Conservation (phyloP, 2,888 invertebrate genomes). For the Nephrotoma appendiculata region DNA sequence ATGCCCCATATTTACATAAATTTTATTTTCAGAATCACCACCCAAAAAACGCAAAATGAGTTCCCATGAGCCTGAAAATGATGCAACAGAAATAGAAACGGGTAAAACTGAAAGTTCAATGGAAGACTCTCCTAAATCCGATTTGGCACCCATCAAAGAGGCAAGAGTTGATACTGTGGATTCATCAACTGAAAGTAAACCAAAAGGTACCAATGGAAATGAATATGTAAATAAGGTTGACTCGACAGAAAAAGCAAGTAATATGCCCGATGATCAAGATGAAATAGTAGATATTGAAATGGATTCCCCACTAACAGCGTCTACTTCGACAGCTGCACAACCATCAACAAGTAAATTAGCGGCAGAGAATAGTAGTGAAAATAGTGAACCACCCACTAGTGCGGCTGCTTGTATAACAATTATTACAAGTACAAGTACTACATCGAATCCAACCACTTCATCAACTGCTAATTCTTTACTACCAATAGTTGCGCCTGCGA, state of each 20-base stretch:
- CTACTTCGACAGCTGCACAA: neutral
- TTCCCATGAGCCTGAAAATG: neutral
- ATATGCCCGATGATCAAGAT: neutral
- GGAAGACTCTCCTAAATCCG: neutral
- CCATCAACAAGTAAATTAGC: neutral
- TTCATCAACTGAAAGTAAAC: neutral
- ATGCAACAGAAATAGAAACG: neutral
- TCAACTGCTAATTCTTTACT: neutral
- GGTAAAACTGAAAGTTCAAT: neutral
- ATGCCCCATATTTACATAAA: neutral
- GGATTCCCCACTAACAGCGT: neutral
- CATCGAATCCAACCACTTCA: neutral
- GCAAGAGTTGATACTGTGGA: neutral
- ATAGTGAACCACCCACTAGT: neutral
- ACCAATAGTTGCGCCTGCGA: neutral
- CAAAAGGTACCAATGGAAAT: neutral
- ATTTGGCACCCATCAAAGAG: neutral
- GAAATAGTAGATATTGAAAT: slow-evolving; percentile 3
- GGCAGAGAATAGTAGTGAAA: neutral
- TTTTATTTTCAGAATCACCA: slow-evolving; percentile 9
- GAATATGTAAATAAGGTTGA: neutral
- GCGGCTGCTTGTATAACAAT: neutral
- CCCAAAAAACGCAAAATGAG: slow-evolving; percentile 12
- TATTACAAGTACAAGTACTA: neutral
- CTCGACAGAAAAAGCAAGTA: neutral